These are phyloP conservation scores for Drosophila mettleri DNA, from an alignment of 2,888 invertebrate species.

Conservation along the genomic window DNA sequence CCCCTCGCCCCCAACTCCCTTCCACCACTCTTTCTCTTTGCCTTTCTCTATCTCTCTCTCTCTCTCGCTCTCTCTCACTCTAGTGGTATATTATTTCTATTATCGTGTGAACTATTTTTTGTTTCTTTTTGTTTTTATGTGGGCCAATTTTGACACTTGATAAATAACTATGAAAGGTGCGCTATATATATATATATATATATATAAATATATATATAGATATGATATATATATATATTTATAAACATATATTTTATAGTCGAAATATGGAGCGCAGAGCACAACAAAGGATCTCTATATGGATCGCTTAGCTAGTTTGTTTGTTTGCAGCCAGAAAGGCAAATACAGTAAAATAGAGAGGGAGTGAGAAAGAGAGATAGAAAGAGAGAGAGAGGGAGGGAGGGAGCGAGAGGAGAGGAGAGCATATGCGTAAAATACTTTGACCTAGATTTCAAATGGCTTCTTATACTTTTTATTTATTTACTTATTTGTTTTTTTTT, in stretches of 20 bases:
- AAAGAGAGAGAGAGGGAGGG: neutral
- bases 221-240: slow-evolving; percentile 2
- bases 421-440: slow-evolving; percentile 68
- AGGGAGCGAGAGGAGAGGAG: neutral
- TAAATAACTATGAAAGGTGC: slow-evolving; percentile 23
- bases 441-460: slow-evolving; percentile 74
- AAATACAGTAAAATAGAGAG: slow-evolving; percentile 8
- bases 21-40: no score
- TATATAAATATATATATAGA: neutral
- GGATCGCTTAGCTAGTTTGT: slow-evolving; percentile 27
- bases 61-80: neutral
- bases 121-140: slow-evolving; percentile 26
- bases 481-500: slow-evolving; percentile 20
- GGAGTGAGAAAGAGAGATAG: neutral
- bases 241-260: neutral
- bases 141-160: slow-evolving; percentile 51
- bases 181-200: neutral
- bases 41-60: neutral
- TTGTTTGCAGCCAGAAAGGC: slow-evolving; percentile 22
- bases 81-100: slow-evolving; percentile 1
- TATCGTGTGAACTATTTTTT: slow-evolving; percentile 33
- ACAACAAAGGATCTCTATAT: slow-evolving; percentile 51
- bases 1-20: no score
- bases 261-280: slow-evolving; percentile 19
- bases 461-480: slow-evolving; percentile 52